Evolutionary conservation across 2,888 invertebrate species (phyloP), one percentile per base, ranked within the genome.

Genomic region (Brachycybe producta): DNA sequence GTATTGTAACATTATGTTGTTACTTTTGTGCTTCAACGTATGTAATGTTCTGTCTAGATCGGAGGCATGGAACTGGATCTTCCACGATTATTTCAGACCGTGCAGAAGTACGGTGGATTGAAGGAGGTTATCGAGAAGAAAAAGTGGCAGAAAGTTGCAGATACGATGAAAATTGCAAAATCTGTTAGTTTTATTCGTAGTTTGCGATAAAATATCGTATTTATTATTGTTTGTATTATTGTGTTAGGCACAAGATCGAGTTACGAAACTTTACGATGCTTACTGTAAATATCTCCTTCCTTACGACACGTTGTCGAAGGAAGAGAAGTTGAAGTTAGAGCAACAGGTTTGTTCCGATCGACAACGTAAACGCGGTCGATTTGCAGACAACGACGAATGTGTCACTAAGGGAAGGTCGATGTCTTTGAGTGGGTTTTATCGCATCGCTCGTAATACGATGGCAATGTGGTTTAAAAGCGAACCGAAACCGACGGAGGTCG

Each of bases 61-160:
- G 88, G 90, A 26, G 88, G 91, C 4, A 79, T 91, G 71, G 92
- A 94, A 70, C 75, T 92, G 0, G 88, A 94, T 65, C 69, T 94
- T 2, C 84, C 87, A 0, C 79, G 84, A 43, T 69, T 94, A 5
- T 88, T 86, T 64, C 81, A 83, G 60, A 79, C 82, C 0, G 88
- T 94, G 0, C 84, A 88, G 63, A 76, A 78, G 32, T 73, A 82
- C 53, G 92, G 92, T 0, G 92, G 92, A 0, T 71, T 91, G 13
- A 83, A 83, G 61, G 80, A 82, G 60, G 66, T 91, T 0, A 82
- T 88, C 7, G 84, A 87, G 60, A 84, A 84, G 63, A 85, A 88
- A 61, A 81, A 81, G 57, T 94, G 92, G 92, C 75, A 78, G 3
- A 79, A 79, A 55, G 84, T 94, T 0, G 88, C 87, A 0, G 87